A percentile compares a stretch with the other conserved stretches of the same genome.
Conservation (phyloP, 2,113 vertebrate genomes). For the Amphiprion ocellaris region DNA sequence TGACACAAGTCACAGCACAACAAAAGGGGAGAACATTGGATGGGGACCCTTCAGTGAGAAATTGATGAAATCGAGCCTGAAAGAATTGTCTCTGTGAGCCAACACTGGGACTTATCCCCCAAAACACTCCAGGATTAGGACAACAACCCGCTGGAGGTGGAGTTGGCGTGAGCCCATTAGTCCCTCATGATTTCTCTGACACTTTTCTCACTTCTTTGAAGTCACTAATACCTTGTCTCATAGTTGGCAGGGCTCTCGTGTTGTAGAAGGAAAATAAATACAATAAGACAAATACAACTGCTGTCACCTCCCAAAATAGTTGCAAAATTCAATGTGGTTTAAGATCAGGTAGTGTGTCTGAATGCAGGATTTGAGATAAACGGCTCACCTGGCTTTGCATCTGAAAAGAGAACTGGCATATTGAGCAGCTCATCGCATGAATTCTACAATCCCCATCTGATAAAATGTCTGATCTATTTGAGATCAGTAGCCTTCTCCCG, state of each 20-base stretch:
- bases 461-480: slow-evolving; percentile 50
- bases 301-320: slow-evolving; percentile 9
- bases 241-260: slow-evolving; percentile 30
- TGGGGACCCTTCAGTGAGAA: slow-evolving; percentile 80
- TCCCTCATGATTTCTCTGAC: slow-evolving; percentile 65
- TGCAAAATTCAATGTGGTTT: slow-evolving; percentile 10
- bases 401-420: slow-evolving; percentile 25
- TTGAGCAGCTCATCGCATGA: slow-evolving; percentile 52
- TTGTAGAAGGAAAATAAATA: slow-evolving; percentile 32
- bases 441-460: slow-evolving; percentile 48
- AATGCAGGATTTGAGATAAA: slow-evolving; percentile 25
- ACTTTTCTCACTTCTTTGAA: slow-evolving; percentile 58
- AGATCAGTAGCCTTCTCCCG: slow-evolving; percentile 51
- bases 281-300: slow-evolving; percentile 17
- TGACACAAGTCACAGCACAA: slow-evolving; percentile 84
- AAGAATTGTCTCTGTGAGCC: slow-evolving; percentile 81
- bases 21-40: slow-evolving; percentile 85
- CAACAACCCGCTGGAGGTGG: slow-evolving; percentile 73
- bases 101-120: slow-evolving; percentile 75
- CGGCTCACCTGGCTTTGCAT: slow-evolving; percentile 22
- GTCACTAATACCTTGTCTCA: slow-evolving; percentile 47
- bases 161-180: slow-evolving; percentile 69
- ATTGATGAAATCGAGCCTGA: slow-evolving; percentile 78
- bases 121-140: slow-evolving; percentile 79
- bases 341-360: slow-evolving; percentile 22